phyloP scores from a whole-genome alignment of 2,113 vertebrate genomes.

The Apteryx owenii region DNA sequence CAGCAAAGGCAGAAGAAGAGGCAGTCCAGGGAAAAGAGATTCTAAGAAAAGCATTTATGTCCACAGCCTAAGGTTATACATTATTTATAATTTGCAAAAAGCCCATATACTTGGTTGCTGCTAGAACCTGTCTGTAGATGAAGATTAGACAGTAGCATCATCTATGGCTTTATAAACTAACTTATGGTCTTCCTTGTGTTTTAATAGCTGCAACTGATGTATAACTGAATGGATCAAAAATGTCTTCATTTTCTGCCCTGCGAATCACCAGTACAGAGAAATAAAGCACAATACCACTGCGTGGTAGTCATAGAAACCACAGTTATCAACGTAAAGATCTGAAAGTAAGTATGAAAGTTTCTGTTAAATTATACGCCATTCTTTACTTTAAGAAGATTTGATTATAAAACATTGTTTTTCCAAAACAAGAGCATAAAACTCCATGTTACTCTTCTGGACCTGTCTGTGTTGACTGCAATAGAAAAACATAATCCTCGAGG shows the following conservation, averaged over 20 bases:
- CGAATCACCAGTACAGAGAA: not conserved
- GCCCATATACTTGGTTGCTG: not conserved
- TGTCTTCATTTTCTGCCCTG: not conserved
- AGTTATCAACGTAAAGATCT: constrained; percentile 15
- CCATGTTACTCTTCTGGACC: not conserved
- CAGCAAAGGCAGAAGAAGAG: not conserved
- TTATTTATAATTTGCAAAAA: constrained; percentile 12
- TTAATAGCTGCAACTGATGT: not conserved
- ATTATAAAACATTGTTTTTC: not conserved
- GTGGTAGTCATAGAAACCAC: constrained; percentile 45
- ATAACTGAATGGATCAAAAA: not conserved
- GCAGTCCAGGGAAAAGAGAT: not conserved
- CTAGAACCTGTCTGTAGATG: not conserved
- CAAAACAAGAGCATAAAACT: not conserved
- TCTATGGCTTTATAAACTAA: not conserved
- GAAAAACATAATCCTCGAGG: not conserved
- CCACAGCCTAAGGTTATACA: not conserved
- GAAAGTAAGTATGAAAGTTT: constrained; percentile 39
- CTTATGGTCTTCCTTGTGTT: constrained; percentile 6
- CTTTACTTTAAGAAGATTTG: not conserved
- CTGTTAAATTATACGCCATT: not conserved
- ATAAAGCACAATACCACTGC: not conserved
- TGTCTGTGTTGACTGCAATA: not conserved
- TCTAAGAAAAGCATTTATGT: not conserved
- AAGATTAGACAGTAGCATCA: not conserved